Percentiles rank a stretch among this genome's conserved stretches.
phyloP scores from a whole-genome alignment of 2,113 vertebrate species.

The zebrafish (Danio rerio) region DNA sequence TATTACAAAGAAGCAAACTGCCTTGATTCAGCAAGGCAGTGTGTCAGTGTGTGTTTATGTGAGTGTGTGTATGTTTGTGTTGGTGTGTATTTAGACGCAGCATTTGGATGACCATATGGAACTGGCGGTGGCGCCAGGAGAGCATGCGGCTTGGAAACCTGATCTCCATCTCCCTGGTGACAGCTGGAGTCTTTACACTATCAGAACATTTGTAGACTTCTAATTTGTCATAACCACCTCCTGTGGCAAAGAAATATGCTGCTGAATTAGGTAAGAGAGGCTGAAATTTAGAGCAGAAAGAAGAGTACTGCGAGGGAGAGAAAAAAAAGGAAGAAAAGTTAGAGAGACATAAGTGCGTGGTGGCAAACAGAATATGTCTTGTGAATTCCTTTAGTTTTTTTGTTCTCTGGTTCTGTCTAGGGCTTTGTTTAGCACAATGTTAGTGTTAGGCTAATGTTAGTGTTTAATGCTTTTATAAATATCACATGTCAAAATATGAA shows the following conservation, averaged over 20 bases:
- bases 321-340: constrained; percentile 10
- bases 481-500: too few relatives aligned
- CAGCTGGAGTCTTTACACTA: constrained; percentile 99
- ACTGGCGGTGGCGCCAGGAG: constrained; percentile 93
- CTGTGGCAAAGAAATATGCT: constrained; percentile 99
- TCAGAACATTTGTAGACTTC: constrained; percentile 99
- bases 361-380: background rate
- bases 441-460: too few relatives aligned
- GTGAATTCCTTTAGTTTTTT: background rate
- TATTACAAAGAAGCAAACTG: constrained; percentile 53
- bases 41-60: constrained; percentile 58
- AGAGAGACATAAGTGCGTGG: constrained; percentile 5
- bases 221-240: constrained; percentile 99
- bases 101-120: constrained; percentile 99
- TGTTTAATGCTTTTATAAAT: too few relatives aligned
- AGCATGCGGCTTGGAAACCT: constrained; percentile 98
- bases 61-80: constrained; percentile 65
- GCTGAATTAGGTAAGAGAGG: constrained; percentile 85
- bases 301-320: constrained; percentile 22
- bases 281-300: constrained; percentile 68
- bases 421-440: too few relatives aligned
- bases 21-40: constrained; percentile 81
- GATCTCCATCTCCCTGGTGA: constrained; percentile 98
- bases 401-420: background rate
- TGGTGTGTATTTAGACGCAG: constrained; percentile 87